Evolutionary conservation across 2,113 vertebrate species (phyloP).

Genomic region (Triplophysa tibetana): DNA sequence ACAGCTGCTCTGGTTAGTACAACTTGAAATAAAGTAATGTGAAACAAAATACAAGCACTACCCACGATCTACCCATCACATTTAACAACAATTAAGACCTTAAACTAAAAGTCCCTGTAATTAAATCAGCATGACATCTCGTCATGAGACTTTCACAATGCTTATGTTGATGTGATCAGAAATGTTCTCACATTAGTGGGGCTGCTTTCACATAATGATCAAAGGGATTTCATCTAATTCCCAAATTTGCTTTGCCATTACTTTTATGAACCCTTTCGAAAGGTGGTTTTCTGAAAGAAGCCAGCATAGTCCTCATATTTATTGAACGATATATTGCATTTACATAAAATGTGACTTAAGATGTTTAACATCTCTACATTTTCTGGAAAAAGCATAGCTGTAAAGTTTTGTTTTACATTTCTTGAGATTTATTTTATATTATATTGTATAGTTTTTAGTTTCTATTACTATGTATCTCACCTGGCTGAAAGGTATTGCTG

Average conservation of each 20-base stretch:
- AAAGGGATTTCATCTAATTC: conserved; percentile 6
- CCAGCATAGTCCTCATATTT: too few relatives aligned
- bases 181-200: neutral
- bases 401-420: neutral
- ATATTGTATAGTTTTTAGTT: too few relatives aligned
- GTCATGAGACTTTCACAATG: neutral
- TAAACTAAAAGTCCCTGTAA: neutral
- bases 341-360: too few relatives aligned
- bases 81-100: neutral
- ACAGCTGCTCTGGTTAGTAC: neutral
- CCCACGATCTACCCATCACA: neutral
- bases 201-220: conserved; percentile 11
- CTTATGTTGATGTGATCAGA: conserved; percentile 2
- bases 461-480: too few relatives aligned
- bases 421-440: too few relatives aligned
- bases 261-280: neutral
- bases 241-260: neutral
- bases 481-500: too few relatives aligned
- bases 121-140: conserved; percentile 2
- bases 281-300: too few relatives aligned
- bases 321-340: too few relatives aligned
- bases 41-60: neutral
- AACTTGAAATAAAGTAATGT: neutral
- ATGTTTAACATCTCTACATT: too few relatives aligned
- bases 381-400: too few relatives aligned